A percentile compares a stretch with the other conserved stretches of the same genome.
Conservation (phyloP, 2,888 invertebrate species). For the Mythimna albipuncta region DNA sequence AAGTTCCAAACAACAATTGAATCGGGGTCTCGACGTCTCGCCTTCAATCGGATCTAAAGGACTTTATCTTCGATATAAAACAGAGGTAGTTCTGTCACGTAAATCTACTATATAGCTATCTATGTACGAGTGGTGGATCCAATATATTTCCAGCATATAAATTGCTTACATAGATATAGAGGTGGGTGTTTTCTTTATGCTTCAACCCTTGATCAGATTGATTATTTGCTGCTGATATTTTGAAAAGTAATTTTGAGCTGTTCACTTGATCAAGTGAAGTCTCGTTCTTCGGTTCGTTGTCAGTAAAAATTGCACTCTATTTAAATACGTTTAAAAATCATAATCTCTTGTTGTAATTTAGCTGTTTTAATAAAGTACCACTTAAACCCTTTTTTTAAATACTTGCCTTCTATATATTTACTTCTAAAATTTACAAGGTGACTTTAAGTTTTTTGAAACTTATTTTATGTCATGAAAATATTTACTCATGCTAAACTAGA, state of each 20-base stretch:
- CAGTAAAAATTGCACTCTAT: no score
- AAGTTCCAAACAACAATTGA: slow-evolving; percentile 79
- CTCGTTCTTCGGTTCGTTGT: no score
- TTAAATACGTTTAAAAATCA: no score
- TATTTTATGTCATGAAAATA: neutral
- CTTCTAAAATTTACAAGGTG: neutral
- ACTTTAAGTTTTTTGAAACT: neutral
- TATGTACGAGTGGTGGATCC: slow-evolving; percentile 67
- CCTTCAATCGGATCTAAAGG: slow-evolving; percentile 78
- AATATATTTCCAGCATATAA: slow-evolving; percentile 69
- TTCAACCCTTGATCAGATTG: slow-evolving; percentile 36
- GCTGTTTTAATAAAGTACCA: neutral
- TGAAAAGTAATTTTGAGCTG: neutral
- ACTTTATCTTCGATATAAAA: slow-evolving; percentile 74
- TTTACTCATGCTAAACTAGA: no score
- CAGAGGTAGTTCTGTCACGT: slow-evolving; percentile 64
- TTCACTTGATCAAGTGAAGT: neutral
- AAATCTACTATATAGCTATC: slow-evolving; percentile 51
- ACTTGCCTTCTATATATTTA: no score
- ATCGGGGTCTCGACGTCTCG: slow-evolving; percentile 70
- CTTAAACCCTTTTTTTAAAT: neutral
- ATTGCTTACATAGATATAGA: slow-evolving; percentile 62
- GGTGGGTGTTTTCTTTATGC: slow-evolving; percentile 8
- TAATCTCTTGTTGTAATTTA: no score
- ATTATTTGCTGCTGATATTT: slow-evolving; percentile 19